Base-by-base conservation (phyloP, 2,113 vertebrate species). In the Myrmophylax atrothorax region DNA sequence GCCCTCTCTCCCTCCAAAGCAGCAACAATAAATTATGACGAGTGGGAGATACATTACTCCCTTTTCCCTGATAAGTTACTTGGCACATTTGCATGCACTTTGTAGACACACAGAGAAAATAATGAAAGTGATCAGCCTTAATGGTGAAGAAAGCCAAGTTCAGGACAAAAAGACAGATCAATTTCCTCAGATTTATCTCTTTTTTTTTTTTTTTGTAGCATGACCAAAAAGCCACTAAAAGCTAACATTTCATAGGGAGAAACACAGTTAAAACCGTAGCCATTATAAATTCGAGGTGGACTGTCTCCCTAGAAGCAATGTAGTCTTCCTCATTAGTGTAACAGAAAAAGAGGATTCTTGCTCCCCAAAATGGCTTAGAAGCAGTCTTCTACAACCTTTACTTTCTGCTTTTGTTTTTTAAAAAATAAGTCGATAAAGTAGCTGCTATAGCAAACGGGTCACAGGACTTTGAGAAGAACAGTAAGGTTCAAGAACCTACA, bases 401-500 rank as follows among this genome's bases (percentile, higher is more conserved):
- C 50, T 74, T 89, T 83, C 28, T 55, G 29, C 12, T n/a, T 40
- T 19, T 22, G 15, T 55, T 25, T 49, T 12, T 10, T 14, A 64
- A 68, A 85, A 58, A 23, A 60, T 4, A 66, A 79, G 82, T 15
- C 26, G 52, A 93, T n/a, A 23, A 23, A 78, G 44, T 18, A 50
- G 31, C 42, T 68, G 40, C 40, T 68, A 23, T 1, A 53, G 29
- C 46, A 89, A 90, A 81, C 35, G 49, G 33, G 40, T 50, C 46
- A 59, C 35, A 72, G 38, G 47, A 84, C 82, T 95, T 62, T 58
- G 56, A 93, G 72, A 96, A 89, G 58, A 49, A 81, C 10, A 94
- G 74, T 89, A 94, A 96, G 80, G 87, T 96, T 96, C 50, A 89
- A 90, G 80, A 89, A 87, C 85, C 62, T 72, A 25, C 52, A 93